Evolutionary conservation across 2,113 vertebrate genomes (phyloP).

Genomic region (Cephalopterus ornatus): DNA sequence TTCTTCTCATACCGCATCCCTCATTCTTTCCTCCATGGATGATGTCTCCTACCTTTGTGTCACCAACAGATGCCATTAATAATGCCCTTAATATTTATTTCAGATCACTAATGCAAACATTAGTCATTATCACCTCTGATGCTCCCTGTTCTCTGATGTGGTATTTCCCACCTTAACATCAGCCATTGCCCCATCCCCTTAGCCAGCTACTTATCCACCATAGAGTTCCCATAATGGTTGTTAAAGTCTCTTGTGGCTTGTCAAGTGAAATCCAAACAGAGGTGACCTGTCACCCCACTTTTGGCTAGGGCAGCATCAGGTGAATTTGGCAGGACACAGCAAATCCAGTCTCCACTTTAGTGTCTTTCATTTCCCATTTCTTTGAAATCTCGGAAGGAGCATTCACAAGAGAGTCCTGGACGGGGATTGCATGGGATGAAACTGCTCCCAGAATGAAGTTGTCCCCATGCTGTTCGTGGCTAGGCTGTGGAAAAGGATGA

Average conservation of each 20-base stretch:
- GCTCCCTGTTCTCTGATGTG: neutral
- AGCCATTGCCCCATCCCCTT: neutral
- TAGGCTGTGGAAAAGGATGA: neutral
- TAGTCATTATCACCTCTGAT: neutral
- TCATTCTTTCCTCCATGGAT: neutral
- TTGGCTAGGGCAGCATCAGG: neutral
- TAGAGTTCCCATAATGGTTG: neutral
- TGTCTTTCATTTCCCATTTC: neutral
- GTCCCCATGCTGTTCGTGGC: neutral
- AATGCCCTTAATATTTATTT: neutral
- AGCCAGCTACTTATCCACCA: neutral
- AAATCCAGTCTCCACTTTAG: neutral
- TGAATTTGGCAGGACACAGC: neutral
- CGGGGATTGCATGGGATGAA: neutral
- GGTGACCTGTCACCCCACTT: neutral
- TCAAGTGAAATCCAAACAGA: neutral
- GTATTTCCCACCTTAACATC: neutral
- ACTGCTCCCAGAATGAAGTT: neutral
- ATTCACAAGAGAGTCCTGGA: neutral
- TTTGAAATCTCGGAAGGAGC: neutral
- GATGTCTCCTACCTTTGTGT: neutral
- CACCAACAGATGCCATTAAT: neutral
- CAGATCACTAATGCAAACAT: neutral
- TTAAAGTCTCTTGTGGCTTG: neutral
- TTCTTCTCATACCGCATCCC: neutral